Percentiles rank a stretch among this genome's conserved stretches.
phyloP scores from a whole-genome alignment of 1,140 invertebrate species.

The Proctacanthus coquilletti region DNA sequence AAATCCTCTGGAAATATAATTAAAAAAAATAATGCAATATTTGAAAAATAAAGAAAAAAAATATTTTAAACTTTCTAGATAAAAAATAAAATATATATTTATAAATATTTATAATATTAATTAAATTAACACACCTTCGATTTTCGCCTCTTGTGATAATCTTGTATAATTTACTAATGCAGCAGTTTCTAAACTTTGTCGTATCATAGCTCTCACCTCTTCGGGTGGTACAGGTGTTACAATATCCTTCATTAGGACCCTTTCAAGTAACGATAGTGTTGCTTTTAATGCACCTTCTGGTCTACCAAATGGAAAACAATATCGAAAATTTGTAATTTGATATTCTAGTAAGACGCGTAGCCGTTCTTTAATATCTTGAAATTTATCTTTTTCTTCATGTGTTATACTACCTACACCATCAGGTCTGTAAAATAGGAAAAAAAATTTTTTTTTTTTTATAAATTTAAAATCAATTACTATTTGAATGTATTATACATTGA shows the following conservation, averaged over 20 bases:
- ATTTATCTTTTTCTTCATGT: slow-evolving; percentile 94
- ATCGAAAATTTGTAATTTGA: slow-evolving; percentile 98
- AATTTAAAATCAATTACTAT: too few relatives aligned
- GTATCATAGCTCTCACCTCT: slow-evolving; percentile 90
- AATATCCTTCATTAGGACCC: slow-evolving; percentile 98
- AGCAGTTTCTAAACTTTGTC: slow-evolving; percentile 93
- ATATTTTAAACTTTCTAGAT: too few relatives aligned
- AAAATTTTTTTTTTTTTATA: too few relatives aligned
- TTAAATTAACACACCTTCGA: slow-evolving; percentile 60
- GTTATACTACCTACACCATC: slow-evolving; percentile 97
- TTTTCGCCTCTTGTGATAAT: slow-evolving; percentile 91
- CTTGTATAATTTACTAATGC: slow-evolving; percentile 94
- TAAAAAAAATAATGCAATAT: slow-evolving; percentile 2
- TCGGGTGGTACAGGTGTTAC: slow-evolving; percentile 93
- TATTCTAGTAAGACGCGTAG: slow-evolving; percentile 84
- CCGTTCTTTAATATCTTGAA: slow-evolving; percentile 92
- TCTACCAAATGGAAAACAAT: slow-evolving; percentile 95
- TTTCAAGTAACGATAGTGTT: slow-evolving; percentile 86
- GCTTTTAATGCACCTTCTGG: slow-evolving; percentile 95
- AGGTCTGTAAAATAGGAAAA: slow-evolving; percentile 44
- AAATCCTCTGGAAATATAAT: slow-evolving; percentile 49
- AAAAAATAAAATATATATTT: too few relatives aligned
- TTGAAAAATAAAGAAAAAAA: background rate
- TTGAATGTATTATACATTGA: too few relatives aligned
- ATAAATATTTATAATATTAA: background rate